phyloP scores from a whole-genome alignment of 2,797 vertebrate species.

The Phalanger gymnotis region DNA sequence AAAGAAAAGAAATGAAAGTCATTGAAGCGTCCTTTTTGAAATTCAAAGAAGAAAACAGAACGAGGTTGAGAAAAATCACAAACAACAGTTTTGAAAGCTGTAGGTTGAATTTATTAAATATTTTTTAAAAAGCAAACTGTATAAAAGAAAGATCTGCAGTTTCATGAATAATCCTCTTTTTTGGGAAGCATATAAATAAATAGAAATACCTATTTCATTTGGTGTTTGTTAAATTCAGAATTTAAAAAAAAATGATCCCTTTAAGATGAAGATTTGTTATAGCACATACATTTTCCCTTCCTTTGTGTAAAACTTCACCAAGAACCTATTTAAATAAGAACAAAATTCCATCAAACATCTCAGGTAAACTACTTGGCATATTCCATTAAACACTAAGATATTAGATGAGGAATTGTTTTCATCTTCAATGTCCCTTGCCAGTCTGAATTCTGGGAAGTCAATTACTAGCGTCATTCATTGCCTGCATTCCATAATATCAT shows the following conservation, averaged over 20 bases:
- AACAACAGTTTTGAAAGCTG: neutral
- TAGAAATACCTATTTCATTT: neutral
- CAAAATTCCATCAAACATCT: neutral
- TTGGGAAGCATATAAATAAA: neutral
- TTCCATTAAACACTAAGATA: neutral
- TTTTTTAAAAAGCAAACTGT: neutral
- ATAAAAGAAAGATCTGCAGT: neutral
- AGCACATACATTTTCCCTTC: neutral
- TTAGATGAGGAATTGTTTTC: neutral
- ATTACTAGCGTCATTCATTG: slow-evolving; percentile 3
- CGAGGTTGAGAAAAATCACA: neutral
- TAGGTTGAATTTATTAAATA: neutral
- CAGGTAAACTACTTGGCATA: neutral
- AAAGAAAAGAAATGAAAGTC: neutral
- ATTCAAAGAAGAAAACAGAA: neutral
- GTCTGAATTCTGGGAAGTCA: neutral
- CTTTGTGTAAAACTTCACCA: neutral
- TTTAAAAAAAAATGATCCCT: neutral
- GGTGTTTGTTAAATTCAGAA: neutral
- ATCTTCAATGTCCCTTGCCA: neutral
- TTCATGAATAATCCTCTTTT: neutral
- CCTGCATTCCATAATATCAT: neutral
- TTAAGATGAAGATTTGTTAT: neutral
- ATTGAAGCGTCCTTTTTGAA: neutral
- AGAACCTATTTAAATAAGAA: neutral